These are phyloP conservation scores for Acheta domesticus DNA, from an alignment of 2,888 invertebrate genomes.

Conservation along the genomic window DNA sequence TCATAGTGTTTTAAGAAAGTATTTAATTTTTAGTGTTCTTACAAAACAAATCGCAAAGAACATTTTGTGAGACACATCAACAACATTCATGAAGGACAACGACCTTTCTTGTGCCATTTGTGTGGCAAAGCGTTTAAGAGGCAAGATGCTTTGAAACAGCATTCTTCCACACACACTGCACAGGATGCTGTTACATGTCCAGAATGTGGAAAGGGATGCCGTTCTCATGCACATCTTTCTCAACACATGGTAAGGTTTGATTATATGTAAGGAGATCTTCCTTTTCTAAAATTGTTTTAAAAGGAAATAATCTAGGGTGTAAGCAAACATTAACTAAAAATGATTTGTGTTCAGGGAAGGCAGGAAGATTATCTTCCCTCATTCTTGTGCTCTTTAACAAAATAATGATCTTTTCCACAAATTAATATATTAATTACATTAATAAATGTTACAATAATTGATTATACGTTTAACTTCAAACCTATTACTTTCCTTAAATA, in stretches of 20 bases:
- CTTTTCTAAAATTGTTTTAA: too few relatives aligned
- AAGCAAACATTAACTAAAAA: too few relatives aligned
- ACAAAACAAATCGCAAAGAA: conserved; percentile 46
- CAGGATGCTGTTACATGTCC: conserved; percentile 41
- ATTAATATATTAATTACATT: too few relatives aligned
- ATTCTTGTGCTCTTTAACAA: too few relatives aligned
- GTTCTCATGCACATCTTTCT: conserved; percentile 46
- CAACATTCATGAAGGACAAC: conserved; percentile 51
- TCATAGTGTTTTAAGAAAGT: neutral
- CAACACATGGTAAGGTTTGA: conserved; percentile 30
- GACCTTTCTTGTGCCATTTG: conserved; percentile 53
- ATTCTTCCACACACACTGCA: conserved; percentile 47
- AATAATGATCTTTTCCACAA: too few relatives aligned
- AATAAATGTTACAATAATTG: too few relatives aligned
- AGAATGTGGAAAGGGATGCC: conserved; percentile 45
- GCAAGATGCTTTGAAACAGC: conserved; percentile 51
- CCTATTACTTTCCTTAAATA: too few relatives aligned
- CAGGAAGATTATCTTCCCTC: too few relatives aligned
- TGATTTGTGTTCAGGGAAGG: too few relatives aligned
- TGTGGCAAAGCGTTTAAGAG: conserved; percentile 55
- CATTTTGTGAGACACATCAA: conserved; percentile 47
- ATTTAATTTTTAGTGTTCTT: conserved; percentile 42
- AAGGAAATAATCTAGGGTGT: too few relatives aligned
- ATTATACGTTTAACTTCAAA: too few relatives aligned
- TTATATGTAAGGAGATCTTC: neutral